These are phyloP conservation scores for Portevinia maculata DNA, from an alignment of 2,888 invertebrate genomes.

Conservation along the genomic window DNA sequence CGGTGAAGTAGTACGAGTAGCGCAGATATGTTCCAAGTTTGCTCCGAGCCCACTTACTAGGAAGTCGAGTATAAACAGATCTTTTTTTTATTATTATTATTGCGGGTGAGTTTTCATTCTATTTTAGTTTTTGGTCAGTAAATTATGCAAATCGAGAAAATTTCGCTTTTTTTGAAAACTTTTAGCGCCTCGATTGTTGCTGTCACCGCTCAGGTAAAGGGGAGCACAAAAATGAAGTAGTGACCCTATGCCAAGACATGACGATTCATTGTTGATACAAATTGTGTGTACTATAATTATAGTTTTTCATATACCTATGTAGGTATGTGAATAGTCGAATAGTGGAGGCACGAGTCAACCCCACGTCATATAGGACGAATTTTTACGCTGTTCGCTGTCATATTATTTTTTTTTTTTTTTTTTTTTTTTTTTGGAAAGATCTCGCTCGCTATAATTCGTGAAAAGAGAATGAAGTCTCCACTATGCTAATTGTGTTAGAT, in stretches of 20 bases:
- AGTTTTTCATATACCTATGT: slow-evolving; percentile 51
- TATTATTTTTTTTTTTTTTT: slow-evolving; percentile 6
- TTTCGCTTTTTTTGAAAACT: slow-evolving; percentile 36
- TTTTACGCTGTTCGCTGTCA: slow-evolving; percentile 25
- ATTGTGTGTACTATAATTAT: slow-evolving; percentile 30
- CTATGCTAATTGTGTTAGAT: slow-evolving; percentile 4
- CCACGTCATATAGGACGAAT: slow-evolving; percentile 54
- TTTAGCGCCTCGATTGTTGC: slow-evolving; percentile 16
- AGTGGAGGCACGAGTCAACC: slow-evolving; percentile 17
- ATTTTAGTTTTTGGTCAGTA: slow-evolving; percentile 33
- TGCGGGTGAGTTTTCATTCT: slow-evolving; percentile 30
- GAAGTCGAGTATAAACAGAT: neutral
- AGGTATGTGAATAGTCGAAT: slow-evolving; percentile 35
- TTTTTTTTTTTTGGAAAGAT: too few relatives aligned
- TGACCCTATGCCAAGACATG: slow-evolving; percentile 24
- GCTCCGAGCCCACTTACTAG: slow-evolving; percentile 3
- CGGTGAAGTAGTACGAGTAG: neutral
- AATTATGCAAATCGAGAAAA: slow-evolving; percentile 46
- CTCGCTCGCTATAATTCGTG: neutral
- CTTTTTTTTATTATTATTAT: neutral
- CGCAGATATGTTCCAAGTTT: slow-evolving; percentile 15
- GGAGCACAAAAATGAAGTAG: slow-evolving; percentile 30
- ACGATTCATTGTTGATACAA: neutral
- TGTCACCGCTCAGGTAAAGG: neutral
- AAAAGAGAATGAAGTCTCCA: slow-evolving; percentile 58